Base-by-base conservation (phyloP, 2,888 invertebrate genomes). In the Odontocerum albicorne region DNA sequence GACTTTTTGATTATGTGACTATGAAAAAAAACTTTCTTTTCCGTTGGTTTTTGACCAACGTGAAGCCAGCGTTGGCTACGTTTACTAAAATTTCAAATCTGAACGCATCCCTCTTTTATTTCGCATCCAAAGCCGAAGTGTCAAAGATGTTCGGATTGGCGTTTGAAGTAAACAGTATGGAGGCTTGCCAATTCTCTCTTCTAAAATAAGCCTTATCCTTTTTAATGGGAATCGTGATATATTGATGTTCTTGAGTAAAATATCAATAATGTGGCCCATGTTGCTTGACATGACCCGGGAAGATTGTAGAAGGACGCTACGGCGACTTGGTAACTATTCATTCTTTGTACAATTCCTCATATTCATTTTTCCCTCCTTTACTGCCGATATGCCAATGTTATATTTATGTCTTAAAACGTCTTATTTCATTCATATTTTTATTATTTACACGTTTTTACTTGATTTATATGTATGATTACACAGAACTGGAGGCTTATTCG, bases 401-500 rank as follows among this genome's bases (percentile, higher is more conserved):
- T 57, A 60, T 62, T 64, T 53, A 54, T 55, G 52, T 53, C 57
- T 49, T 38, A 47, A 49, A 52, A 39, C 17, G 8, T 13, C 15
- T 21, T 31, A 43, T 13, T 47, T 33, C 13, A 36, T 15, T 6
- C 13, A 17, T 15, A 19, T 19, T 36, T 15, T 31, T 4, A 52
- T 40, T 39, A 21, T 10, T 15, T 40, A 20, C 46, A n/a, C 20
- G 21, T 22, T 16, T 21, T 38, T 35, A 50, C n/a, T 10, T 16
- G 7, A 31, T 8, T 40, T 42, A 39, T 35, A 20, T 43, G 4
- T 39, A 12, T 42, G 12, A 39, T 45, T 27, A 17, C 35, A 21
- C 71, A 93, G 93, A 96, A 82, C 76, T 96, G 71, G 93, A 94
- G 77, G 92, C 95, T 63, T 96, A 95, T 81, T 87, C 91, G 66